Conservation (phyloP, 2,888 invertebrate genomes). For the Tetheella fluctuosa region DNA sequence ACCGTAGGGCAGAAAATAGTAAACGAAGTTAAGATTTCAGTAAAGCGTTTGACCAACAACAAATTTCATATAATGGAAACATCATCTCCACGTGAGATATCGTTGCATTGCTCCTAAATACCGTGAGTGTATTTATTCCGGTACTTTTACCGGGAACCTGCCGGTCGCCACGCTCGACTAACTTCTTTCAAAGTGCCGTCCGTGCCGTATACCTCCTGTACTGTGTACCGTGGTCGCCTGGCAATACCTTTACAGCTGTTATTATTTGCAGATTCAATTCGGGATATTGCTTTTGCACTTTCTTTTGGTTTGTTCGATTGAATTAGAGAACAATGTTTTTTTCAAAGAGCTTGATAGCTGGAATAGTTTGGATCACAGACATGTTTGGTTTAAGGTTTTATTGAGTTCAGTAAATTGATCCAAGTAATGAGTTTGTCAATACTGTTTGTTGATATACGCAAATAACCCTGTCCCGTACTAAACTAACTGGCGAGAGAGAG, state of each 20-base stretch:
- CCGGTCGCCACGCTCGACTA: slow-evolving; percentile 39
- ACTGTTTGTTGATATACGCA: no score
- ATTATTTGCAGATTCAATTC: slow-evolving; percentile 59
- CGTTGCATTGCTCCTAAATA: slow-evolving; percentile 58
- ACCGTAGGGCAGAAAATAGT: background rate
- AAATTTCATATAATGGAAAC: slow-evolving; percentile 33
- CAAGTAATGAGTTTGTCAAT: no score
- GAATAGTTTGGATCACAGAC: no score
- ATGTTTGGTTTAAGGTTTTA: no score
- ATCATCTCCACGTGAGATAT: slow-evolving; percentile 44
- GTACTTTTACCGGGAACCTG: slow-evolving; percentile 72
- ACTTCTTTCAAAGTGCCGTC: slow-evolving; percentile 47
- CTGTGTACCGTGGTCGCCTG: slow-evolving; percentile 24
- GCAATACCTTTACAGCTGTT: slow-evolving; percentile 42
- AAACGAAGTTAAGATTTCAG: background rate
- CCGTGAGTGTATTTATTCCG: slow-evolving; percentile 71
- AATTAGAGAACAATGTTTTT: background rate
- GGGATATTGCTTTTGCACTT: slow-evolving; percentile 45
- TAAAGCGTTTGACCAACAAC: background rate
- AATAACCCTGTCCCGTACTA: no score
- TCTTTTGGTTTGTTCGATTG: slow-evolving; percentile 35
- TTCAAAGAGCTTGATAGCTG: background rate
- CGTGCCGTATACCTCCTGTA: background rate
- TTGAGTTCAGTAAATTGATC: no score
- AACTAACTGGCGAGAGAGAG: no score